A percentile compares a stretch with the other conserved stretches of the same genome.
Conservation (phyloP, 2,113 vertebrate species). For the Lophotis ruficrista region DNA sequence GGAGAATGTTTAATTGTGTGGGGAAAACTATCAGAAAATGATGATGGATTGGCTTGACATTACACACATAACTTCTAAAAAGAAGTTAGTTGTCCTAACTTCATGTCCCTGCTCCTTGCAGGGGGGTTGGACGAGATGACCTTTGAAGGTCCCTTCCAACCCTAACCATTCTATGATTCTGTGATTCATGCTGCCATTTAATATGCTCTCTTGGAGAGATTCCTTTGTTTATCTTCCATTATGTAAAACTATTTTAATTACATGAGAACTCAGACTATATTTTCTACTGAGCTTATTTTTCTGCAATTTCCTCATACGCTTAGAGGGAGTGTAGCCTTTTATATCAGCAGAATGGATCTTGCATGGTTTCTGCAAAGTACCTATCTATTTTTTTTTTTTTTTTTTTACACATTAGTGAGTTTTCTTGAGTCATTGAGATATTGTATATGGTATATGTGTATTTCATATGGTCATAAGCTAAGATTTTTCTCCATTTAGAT, state of each 20-base stretch:
- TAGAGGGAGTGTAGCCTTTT: not conserved
- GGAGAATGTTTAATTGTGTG: not conserved
- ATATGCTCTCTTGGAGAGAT: not conserved
- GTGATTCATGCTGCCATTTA: not conserved
- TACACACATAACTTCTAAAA: not conserved
- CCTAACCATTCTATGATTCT: too few species aligned
- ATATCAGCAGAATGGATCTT: not conserved
- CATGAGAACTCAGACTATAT: not conserved
- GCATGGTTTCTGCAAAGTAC: not conserved
- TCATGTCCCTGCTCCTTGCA: not conserved
- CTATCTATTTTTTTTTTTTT: not conserved
- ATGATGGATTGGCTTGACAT: not conserved
- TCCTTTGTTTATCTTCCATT: not conserved
- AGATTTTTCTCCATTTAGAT: not conserved
- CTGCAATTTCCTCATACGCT: not conserved
- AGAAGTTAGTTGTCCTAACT: not conserved
- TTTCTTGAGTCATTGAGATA: not conserved
- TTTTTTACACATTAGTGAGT: not conserved
- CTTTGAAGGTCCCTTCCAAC: too few species aligned
- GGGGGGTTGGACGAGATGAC: too few species aligned
- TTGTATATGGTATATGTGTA: not conserved
- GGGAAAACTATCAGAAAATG: not conserved
- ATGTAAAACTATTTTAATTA: not conserved
- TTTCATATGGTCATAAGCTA: not conserved
- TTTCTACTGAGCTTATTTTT: not conserved